Conservation (phyloP, 2,113 vertebrate genomes). For the Spermophilus dauricus region DNA sequence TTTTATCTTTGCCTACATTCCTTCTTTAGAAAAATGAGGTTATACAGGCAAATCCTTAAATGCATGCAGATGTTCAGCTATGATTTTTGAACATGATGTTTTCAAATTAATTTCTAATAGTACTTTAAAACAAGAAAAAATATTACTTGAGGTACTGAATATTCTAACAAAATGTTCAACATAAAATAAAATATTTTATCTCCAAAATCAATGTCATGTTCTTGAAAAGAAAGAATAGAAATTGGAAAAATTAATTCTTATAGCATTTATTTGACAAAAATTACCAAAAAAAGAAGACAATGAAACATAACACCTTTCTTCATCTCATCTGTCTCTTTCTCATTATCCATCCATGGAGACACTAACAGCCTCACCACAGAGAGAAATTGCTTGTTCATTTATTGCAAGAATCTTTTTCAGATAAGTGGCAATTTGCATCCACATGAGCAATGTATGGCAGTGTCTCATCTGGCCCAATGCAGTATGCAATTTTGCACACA, state of each 20-base stretch:
- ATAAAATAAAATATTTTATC: not conserved
- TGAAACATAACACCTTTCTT: constrained; percentile 27
- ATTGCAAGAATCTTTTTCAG: constrained; percentile 72
- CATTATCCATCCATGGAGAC: constrained; percentile 29
- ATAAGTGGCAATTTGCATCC: constrained; percentile 70
- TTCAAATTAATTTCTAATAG: constrained; percentile 24
- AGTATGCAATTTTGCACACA: constrained; percentile 14
- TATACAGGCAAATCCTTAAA: not conserved
- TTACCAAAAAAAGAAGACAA: constrained; percentile 35
- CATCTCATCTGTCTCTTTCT: constrained; percentile 53
- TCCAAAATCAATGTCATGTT: constrained; percentile 13
- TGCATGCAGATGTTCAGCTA: not conserved
- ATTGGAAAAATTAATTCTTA: not conserved
- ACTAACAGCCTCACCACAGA: constrained; percentile 57
- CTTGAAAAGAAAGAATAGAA: not conserved
- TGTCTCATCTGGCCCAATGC: constrained; percentile 66
- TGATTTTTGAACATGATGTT: not conserved
- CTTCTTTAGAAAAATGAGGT: not conserved
- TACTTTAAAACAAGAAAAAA: constrained; percentile 19
- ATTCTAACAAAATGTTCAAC: not conserved
- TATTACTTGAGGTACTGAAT: not conserved
- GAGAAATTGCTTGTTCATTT: constrained; percentile 79
- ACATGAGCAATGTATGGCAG: constrained; percentile 54
- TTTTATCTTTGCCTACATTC: not conserved
- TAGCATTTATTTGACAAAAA: not conserved